Conservation (phyloP, 2,888 invertebrate genomes). For the Tipula unca region DNA sequence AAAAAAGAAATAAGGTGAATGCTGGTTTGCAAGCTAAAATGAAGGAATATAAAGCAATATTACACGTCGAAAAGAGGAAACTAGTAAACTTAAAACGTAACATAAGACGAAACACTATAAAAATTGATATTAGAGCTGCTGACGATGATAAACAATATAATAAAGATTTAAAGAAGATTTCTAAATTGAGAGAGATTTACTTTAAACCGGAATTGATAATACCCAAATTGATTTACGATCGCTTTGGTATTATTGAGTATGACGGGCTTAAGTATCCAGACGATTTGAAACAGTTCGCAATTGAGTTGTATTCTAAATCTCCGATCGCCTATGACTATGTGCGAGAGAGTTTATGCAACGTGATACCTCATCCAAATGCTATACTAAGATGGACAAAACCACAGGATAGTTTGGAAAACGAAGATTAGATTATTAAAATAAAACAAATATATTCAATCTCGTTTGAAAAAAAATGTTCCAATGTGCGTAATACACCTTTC, state of each 20-base stretch:
- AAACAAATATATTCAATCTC: not conserved
- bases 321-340: not conserved
- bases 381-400: not conserved
- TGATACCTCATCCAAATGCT: not conserved
- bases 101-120: not conserved
- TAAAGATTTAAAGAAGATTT: not conserved
- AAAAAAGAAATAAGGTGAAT: not conserved
- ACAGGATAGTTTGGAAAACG: not conserved
- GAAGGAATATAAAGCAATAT: not conserved
- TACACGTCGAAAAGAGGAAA: not conserved
- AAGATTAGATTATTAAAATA: not conserved
- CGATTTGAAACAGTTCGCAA: not conserved
- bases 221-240: not conserved
- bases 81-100: not conserved
- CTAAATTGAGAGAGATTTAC: not conserved
- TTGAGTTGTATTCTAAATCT: not conserved
- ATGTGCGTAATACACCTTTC: no score
- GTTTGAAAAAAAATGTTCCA: no score
- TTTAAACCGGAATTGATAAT: not conserved
- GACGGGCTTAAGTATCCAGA: not conserved
- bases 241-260: not conserved
- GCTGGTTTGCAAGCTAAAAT: not conserved
- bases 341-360: not conserved
- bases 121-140: not conserved
- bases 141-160: not conserved